Base-by-base conservation (phyloP, 2,113 vertebrate genomes). In the Hemiprocne comata region DNA sequence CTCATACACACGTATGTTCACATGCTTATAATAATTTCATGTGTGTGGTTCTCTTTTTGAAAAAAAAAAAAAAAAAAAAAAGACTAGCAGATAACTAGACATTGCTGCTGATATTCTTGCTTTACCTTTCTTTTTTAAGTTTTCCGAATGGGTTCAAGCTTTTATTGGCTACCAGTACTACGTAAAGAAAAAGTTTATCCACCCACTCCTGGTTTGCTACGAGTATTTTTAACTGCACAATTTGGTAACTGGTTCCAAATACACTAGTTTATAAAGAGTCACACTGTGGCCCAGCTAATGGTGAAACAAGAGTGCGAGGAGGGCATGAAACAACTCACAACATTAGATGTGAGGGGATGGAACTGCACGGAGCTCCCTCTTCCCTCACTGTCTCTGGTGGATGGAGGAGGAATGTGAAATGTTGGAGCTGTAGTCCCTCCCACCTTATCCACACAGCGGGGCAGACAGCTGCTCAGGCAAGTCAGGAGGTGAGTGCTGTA, bases 241-340 rank as follows among this genome's bases (percentile, higher is more conserved):
- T 91, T 95, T 67, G 34, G 76, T 80, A 88, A 77, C 40, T 83
- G 26, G 51, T 71, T 95, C 46, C 60, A 94, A 94, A 94, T 50
- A 93, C 48, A 95, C 57, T 77, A 48, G 26, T 71, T 77, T 33
- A 83, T 50, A 74, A 82, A 50, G 69, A 72, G 33, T 80, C 83
- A 51, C 40, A 11, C 62, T 79, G 58, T 51, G 75, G 85, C 81
- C 55, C 58, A 85, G 85, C 62, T 77, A 95, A 60, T 2, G 8
- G 74, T 33, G 46, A 78, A 89, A 87, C 7, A 69, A 74, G 17
- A 76, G 18, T 48, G 66, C 1, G 1, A 19, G 33, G 38, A 71
- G 29, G 28, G 33, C 17, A 89, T 2, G 14, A 74, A 60, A 51
- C 8, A 2, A 69, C 34, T 55, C 64, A 31, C 28, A 42, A 60